Evolutionary conservation across 1,140 invertebrate species (phyloP).

Genomic region (Sogatella furcifera): DNA sequence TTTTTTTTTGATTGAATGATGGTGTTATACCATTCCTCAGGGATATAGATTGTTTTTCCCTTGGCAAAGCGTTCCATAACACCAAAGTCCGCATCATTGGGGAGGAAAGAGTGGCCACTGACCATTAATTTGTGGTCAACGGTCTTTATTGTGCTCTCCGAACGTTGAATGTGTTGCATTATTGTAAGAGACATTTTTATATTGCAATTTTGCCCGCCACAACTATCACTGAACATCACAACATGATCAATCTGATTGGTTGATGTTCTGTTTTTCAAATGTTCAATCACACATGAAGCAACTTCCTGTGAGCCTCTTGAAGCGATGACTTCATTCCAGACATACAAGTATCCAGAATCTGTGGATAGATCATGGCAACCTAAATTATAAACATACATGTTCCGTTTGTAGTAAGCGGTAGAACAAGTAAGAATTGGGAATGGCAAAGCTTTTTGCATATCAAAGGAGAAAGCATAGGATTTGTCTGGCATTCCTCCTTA

Average conservation of each 20-base stretch:
- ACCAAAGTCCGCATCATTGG: slow-evolving; percentile 17
- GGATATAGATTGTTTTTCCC: slow-evolving; percentile 8
- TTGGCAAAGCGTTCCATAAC: slow-evolving; percentile 13
- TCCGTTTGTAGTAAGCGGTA: slow-evolving; percentile 25
- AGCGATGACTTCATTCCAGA: slow-evolving; percentile 8
- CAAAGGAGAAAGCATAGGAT: slow-evolving; percentile 21
- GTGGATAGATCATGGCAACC: slow-evolving; percentile 15
- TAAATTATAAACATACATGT: slow-evolving; percentile 23
- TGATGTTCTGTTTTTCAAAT: slow-evolving; percentile 7
- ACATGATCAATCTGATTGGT: slow-evolving; percentile 1
- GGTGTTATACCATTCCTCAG: slow-evolving; percentile 9
- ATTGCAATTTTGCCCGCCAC: slow-evolving; percentile 22
- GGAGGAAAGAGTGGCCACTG: slow-evolving; percentile 24
- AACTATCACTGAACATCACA: slow-evolving; percentile 18
- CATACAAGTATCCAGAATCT: neutral
- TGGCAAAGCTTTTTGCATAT: slow-evolving; percentile 24
- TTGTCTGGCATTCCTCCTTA: slow-evolving; percentile 9
- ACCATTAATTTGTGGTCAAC: slow-evolving; percentile 27
- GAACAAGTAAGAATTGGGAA: slow-evolving; percentile 22
- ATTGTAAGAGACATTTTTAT: slow-evolving; percentile 22
- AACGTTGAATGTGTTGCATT: slow-evolving; percentile 21
- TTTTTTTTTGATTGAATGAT: slow-evolving; percentile 13
- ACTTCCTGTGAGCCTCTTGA: slow-evolving; percentile 3
- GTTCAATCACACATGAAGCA: slow-evolving; percentile 3
- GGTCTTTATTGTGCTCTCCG: slow-evolving; percentile 18